Conservation (phyloP, 2,888 invertebrate genomes). For the Cosmopolites sordidus region DNA sequence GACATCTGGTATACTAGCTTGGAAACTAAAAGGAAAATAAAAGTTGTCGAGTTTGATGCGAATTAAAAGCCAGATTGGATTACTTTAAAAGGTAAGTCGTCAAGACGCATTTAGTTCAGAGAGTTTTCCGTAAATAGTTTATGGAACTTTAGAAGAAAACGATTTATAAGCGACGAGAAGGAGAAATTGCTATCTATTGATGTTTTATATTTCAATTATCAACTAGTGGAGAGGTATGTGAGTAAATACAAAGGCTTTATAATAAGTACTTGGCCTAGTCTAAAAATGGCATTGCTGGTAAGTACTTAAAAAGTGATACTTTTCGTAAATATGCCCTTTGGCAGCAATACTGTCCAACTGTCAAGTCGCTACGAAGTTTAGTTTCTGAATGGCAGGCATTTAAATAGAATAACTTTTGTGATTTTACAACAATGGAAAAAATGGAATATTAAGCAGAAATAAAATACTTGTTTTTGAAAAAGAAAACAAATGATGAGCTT, state of each 20-base stretch:
- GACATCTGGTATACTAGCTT: constrained; percentile 83
- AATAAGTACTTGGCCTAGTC: too few relatives aligned
- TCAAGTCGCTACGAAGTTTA: too few relatives aligned
- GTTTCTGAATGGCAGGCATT: too few relatives aligned
- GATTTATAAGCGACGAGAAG: constrained; percentile 49
- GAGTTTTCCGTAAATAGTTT: constrained; percentile 73
- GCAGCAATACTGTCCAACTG: too few relatives aligned
- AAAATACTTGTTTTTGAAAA: too few relatives aligned
- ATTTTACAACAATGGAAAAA: too few relatives aligned
- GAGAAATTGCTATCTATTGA: constrained; percentile 2
- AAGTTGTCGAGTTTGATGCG: background rate
- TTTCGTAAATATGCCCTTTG: too few relatives aligned
- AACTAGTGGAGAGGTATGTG: constrained; percentile 72
- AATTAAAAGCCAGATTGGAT: background rate
- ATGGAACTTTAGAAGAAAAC: constrained; percentile 76
- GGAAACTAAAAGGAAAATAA: constrained; percentile 55
- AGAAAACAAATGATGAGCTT: too few relatives aligned
- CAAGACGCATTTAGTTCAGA: constrained; percentile 65
- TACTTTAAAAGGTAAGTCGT: constrained; percentile 62
- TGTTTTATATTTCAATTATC: constrained; percentile 63
- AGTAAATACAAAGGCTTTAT: constrained; percentile 84
- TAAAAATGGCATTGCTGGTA: too few relatives aligned
- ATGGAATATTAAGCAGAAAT: too few relatives aligned
- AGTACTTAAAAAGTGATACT: too few relatives aligned
- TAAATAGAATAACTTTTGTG: too few relatives aligned